Conservation (phyloP, 2,797 vertebrate species). For the Chiroxiphia lanceolata region DNA sequence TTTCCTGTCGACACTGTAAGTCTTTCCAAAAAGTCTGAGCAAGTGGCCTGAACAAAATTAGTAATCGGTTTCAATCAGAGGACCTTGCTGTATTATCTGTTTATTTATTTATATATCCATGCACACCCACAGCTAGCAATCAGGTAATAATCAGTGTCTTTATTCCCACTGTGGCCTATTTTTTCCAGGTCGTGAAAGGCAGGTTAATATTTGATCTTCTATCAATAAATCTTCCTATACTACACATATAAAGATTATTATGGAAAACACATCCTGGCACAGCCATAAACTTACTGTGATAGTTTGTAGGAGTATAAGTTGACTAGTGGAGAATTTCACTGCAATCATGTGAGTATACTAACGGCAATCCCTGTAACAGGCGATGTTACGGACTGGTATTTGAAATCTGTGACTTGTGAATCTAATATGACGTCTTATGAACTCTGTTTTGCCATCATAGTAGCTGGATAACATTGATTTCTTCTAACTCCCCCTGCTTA, state of each 20-base stretch:
- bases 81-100: neutral
- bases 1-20: neutral
- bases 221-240: neutral
- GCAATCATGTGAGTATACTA: neutral
- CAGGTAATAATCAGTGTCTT: neutral
- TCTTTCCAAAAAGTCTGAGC: neutral
- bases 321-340: neutral
- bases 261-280: neutral
- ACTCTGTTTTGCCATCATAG: neutral
- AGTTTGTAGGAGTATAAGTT: neutral
- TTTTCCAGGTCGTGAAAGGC: constrained; percentile 3
- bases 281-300: neutral
- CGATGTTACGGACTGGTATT: neutral
- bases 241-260: neutral
- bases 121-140: neutral
- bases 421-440: neutral
- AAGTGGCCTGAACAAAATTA: neutral
- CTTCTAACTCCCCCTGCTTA: neutral
- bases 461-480: constrained; percentile 38
- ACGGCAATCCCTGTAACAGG: neutral
- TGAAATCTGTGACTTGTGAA: neutral
- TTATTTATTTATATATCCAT: neutral
- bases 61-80: neutral
- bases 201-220: constrained; percentile 55
- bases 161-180: neutral